Base-by-base conservation (phyloP, 2,888 invertebrate species). In the Stenoptilia bipunctidactyla region DNA sequence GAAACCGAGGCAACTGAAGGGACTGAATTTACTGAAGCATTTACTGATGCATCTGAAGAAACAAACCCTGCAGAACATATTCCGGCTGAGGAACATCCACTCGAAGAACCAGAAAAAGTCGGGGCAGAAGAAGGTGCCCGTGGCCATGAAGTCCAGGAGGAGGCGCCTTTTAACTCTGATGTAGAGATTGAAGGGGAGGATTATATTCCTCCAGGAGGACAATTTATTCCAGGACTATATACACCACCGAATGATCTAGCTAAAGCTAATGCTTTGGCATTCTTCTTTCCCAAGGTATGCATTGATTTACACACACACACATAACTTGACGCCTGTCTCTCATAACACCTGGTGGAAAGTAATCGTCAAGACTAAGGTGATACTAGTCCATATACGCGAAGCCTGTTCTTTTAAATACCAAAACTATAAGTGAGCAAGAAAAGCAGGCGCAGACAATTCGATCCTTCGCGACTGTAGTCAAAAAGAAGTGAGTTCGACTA, bases 221-320 rank as follows among this genome's bases (percentile, higher is more conserved):
- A 79, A 30, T 70, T 82, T 43, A 76, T 83, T 12, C 83, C 83
- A 0, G 83, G 83, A 0, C 46, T 83, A 10, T 83, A 82, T 43
- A 37, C 65, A 1, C 83, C 83, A 0, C 62, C 71, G 3, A 83
- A 82, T 40, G 69, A 77, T 8, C 58, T 83, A 15, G 72, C 76
- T 0, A 79, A 71, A 41, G 67, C 83, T 0, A 77, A 77, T 35
- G 82, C 65, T 6, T 53, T 83, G 0, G 58, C 63, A 0, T 60
- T 50, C 34, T 77, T 83, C 47, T 83, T 57, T 38, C 77, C 76
- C 0, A 82, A 80, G 70, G 82, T 73, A 42, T 27, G 6, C n/a
- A n/a, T n/a, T n/a, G n/a, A n/a, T n/a, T n/a, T n/a, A n/a, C n/a
- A n/a, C n/a, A n/a, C n/a, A n/a, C n/a, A n/a, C n/a, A n/a, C n/a